Evolutionary conservation across 2,888 invertebrate genomes (phyloP).

Genomic region (Ichneumon xanthorius): DNA sequence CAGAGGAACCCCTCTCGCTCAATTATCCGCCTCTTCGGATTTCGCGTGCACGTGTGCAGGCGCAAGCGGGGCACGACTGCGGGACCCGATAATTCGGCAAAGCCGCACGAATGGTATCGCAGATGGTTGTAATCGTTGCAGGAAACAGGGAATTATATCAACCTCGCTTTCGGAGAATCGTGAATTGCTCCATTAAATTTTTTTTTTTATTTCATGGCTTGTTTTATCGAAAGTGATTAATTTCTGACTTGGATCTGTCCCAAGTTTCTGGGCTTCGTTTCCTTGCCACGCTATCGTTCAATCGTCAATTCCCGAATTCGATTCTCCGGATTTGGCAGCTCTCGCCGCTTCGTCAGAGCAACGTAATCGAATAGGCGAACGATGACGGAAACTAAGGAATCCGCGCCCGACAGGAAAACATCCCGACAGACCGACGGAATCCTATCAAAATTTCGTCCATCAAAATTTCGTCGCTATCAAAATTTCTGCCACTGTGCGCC

Average conservation of each 20-base stretch:
- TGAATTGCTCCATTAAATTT: not conserved
- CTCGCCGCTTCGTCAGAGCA: not conserved
- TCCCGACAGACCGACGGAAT: not conserved
- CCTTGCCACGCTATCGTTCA: not conserved
- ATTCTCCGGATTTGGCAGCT: not conserved
- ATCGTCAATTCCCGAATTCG: not conserved
- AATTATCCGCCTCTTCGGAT: constrained; percentile 60
- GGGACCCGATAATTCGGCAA: not conserved
- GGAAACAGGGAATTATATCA: constrained; percentile 74
- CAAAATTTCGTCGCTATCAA: not conserved
- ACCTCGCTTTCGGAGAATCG: constrained; percentile 13
- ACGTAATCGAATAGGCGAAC: constrained; percentile 2
- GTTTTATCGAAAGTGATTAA: not conserved
- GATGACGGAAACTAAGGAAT: constrained; percentile 6
- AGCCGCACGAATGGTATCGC: constrained; percentile 27
- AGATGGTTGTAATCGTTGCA: constrained; percentile 76
- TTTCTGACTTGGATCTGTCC: not conserved
- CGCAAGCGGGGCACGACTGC: constrained; percentile 25
- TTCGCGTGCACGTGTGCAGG: constrained; percentile 59
- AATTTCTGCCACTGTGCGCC: constrained; percentile 24
- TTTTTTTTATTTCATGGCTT: not conserved
- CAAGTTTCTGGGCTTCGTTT: not conserved
- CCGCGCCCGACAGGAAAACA: not conserved
- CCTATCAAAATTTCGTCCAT: not conserved
- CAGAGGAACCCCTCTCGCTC: constrained; percentile 48